A percentile compares a stretch with the other conserved stretches of the same genome.
Evolutionary conservation across 92 coral and sea anemone species (phyloP).

Genomic region (Palythoa caribaeorum): DNA sequence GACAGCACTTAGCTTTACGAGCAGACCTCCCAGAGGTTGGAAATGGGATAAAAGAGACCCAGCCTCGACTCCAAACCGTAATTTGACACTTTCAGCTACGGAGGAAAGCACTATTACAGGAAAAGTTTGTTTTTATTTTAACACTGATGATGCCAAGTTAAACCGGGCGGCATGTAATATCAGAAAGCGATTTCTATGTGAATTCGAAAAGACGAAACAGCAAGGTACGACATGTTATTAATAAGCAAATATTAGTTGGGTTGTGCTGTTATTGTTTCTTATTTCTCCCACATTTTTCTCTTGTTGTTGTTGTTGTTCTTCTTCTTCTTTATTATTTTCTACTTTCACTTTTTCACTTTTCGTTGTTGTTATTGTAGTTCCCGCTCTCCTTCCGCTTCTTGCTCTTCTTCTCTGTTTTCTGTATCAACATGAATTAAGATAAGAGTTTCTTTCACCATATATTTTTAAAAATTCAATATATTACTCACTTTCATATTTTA

Average conservation of each 20-base stretch:
- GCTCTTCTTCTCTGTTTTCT: background rate
- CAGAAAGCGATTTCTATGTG: background rate
- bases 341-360: background rate
- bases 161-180: background rate
- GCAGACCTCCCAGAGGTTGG: conserved; percentile 24
- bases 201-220: conserved; percentile 1
- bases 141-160: background rate
- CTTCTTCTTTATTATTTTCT: background rate
- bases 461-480: too few species aligned
- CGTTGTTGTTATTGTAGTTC: background rate
- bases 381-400: background rate
- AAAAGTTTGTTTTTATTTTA: conserved; percentile 1
- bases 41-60: background rate
- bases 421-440: background rate
- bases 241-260: background rate
- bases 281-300: background rate
- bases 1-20: conserved; percentile 20
- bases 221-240: too few species aligned
- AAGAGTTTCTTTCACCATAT: too few species aligned
- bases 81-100: background rate
- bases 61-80: background rate
- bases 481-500: too few species aligned
- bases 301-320: background rate
- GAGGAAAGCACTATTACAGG: too few species aligned
- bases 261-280: background rate